Percentiles rank a stretch among this genome's conserved stretches.
Conservation (phyloP, 2,113 vertebrate species). For the Caretta caretta region DNA sequence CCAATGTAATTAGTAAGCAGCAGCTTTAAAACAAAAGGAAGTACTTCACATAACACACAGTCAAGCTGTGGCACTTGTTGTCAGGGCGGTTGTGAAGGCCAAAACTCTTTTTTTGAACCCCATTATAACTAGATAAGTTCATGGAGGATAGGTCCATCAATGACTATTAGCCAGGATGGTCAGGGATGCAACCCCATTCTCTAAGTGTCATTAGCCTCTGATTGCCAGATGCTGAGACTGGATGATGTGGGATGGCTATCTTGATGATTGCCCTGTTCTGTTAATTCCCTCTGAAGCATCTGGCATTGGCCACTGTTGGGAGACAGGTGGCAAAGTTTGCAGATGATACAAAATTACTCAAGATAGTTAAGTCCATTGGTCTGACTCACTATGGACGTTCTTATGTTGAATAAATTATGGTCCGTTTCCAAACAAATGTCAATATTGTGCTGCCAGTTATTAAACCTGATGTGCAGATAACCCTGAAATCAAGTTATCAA, state of each 20-base stretch:
- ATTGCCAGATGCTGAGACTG: background rate
- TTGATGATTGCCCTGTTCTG: background rate
- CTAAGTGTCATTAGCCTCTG: background rate
- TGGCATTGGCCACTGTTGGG: background rate
- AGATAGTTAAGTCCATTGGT: background rate
- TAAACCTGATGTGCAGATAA: background rate
- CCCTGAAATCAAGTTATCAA: background rate
- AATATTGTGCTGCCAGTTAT: background rate
- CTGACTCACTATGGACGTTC: background rate
- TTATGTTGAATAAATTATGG: background rate
- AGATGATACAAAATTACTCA: too few relatives aligned
- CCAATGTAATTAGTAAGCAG: too few relatives aligned
- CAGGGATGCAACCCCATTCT: background rate
- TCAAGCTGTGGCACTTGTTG: background rate
- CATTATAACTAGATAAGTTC: too few relatives aligned
- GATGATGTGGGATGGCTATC: background rate
- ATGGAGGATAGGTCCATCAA: background rate
- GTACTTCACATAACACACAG: background rate
- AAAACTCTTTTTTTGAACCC: too few relatives aligned
- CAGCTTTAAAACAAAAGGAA: too few relatives aligned
- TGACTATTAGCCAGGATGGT: background rate
- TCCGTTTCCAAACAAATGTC: background rate
- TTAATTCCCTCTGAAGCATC: background rate
- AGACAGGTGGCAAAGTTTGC: background rate
- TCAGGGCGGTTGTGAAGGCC: background rate